phyloP scores from a whole-genome alignment of 2,888 invertebrate species.

The Drosophila recens region DNA sequence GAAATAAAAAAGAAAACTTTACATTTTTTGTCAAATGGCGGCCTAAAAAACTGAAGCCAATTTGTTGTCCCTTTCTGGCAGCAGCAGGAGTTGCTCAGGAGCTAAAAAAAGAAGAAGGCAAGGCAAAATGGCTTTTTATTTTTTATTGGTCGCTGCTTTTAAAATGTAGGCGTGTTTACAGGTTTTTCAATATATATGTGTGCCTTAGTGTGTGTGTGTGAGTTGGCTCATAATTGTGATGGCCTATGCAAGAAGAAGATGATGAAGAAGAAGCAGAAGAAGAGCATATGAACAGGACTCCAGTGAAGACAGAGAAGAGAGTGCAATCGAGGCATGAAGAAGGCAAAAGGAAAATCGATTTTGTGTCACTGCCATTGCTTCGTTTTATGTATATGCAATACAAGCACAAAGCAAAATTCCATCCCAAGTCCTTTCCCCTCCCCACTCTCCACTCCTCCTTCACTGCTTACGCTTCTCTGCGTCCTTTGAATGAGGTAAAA shows the following conservation, averaged over 20 bases:
- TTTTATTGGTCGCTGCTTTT: conserved; percentile 83
- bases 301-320: background rate
- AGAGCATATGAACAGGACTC: background rate
- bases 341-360: conserved; percentile 73
- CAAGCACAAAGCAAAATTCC: conserved; percentile 47
- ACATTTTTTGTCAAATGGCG: conserved; percentile 52
- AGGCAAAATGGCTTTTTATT: conserved; percentile 59
- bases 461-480: background rate
- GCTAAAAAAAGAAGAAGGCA: conserved; percentile 15
- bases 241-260: conserved; percentile 50
- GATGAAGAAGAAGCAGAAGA: no score
- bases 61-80: conserved; percentile 28
- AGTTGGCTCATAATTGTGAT: conserved; percentile 52
- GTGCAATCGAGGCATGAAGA: conserved; percentile 25
- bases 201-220: no score
- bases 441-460: no score
- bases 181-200: conserved; percentile 1
- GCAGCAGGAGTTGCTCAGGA: conserved; percentile 5
- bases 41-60: conserved; percentile 36
- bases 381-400: conserved; percentile 56
- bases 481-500: conserved; percentile 62
- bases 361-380: conserved; percentile 73
- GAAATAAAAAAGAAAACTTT: conserved; percentile 32
- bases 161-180: conserved; percentile 82
- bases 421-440: background rate